These are phyloP conservation scores for Tupaia chinensis DNA, from an alignment of 2,113 vertebrate genomes.

Conservation along the genomic window DNA sequence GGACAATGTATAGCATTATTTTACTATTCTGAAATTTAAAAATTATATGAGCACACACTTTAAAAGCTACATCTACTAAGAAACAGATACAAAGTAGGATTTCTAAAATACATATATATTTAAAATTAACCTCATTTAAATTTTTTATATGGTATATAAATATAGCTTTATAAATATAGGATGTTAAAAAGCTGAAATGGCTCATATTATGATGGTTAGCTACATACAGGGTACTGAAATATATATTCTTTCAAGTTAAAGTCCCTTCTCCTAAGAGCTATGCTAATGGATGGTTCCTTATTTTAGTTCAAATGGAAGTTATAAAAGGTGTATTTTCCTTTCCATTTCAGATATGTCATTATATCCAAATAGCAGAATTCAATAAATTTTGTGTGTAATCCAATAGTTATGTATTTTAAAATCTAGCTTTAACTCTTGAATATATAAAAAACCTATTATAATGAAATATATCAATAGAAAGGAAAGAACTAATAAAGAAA, in stretches of 20 bases:
- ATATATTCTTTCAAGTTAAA: constrained; percentile 39
- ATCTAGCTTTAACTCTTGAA: constrained; percentile 5
- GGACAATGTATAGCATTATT: constrained; percentile 13
- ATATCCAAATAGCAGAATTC: constrained; percentile 9
- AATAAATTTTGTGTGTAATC: constrained; percentile 27
- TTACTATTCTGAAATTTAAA: constrained; percentile 54
- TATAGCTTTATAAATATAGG: constrained; percentile 55
- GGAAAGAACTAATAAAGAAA: constrained; percentile 38
- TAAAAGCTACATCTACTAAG: not conserved
- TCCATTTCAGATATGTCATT: not conserved
- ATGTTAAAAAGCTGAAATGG: constrained; percentile 31
- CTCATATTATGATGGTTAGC: not conserved
- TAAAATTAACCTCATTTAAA: constrained; percentile 61
- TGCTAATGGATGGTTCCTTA: not conserved
- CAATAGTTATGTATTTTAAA: constrained; percentile 20
- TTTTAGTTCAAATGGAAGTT: constrained; percentile 45
- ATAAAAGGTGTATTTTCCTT: constrained; percentile 26
- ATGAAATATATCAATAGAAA: not conserved
- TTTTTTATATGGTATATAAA: constrained; percentile 67
- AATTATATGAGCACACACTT: constrained; percentile 42
- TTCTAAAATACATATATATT: constrained; percentile 70
- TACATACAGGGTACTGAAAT: constrained; percentile 7
- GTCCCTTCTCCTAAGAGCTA: not conserved
- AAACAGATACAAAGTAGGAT: constrained; percentile 19
- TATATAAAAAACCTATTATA: constrained; percentile 1